phyloP scores from a whole-genome alignment of 2,888 invertebrate genomes.

The Catocala fraxini region DNA sequence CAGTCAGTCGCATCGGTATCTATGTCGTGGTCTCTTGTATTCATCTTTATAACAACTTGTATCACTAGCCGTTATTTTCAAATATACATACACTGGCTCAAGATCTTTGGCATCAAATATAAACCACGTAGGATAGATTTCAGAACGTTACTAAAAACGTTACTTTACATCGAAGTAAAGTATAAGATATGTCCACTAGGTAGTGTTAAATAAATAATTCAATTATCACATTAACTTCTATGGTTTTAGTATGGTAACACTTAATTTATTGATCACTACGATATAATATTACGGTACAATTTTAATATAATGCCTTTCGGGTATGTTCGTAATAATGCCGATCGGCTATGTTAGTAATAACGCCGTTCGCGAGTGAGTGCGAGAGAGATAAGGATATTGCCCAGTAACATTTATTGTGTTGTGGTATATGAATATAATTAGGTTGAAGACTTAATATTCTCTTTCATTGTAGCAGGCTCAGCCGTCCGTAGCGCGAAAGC shows the following conservation, averaged over 20 bases:
- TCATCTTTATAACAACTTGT: not conserved
- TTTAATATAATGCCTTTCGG: not conserved
- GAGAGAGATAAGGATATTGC: not conserved
- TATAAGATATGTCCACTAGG: conserved; percentile 24
- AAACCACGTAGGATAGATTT: not conserved
- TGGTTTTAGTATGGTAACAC: conserved; percentile 1
- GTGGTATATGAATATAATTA: conserved; percentile 3
- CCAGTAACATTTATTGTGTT: not conserved
- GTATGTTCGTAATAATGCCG: no score
- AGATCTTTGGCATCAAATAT: conserved; percentile 27
- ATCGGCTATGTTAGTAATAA: no score
- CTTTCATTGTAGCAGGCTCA: conserved; percentile 3
- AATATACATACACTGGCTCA: conserved; percentile 6
- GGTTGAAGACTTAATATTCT: conserved; percentile 10
- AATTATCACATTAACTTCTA: conserved; percentile 14
- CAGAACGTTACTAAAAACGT: not conserved
- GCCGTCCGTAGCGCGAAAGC: conserved; percentile 9
- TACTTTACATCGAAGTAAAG: not conserved
- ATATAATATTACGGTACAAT: conserved; percentile 10
- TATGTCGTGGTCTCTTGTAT: no score
- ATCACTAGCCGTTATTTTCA: not conserved
- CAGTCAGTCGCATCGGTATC: no score
- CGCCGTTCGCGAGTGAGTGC: no score
- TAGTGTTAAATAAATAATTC: conserved; percentile 5
- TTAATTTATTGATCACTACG: conserved; percentile 23